Evolutionary conservation across 1,140 invertebrate genomes (phyloP), one percentile per base, ranked within the genome.

Genomic region (Triops longicaudatus): DNA sequence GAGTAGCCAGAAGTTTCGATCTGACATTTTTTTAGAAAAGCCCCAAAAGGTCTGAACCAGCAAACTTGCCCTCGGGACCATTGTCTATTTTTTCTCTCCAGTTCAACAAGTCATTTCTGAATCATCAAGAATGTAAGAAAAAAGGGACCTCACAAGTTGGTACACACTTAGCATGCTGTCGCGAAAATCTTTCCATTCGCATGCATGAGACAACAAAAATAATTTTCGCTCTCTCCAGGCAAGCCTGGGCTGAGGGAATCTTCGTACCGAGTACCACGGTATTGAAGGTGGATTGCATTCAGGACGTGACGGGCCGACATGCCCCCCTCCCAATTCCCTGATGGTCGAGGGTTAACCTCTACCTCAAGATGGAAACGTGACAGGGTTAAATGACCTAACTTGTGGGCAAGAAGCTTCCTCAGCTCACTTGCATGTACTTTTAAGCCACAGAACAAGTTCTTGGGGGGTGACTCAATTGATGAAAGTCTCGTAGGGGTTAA

Each of bases 331-430:
- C 50, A 63, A 63, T 63, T 63, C 50, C 50, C 50, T 63, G 14
- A 63, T 63, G 50, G 14, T 9, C 50, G 50, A 63, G 50, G 3
- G 14, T 14, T 22, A 63, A 63, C 50, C 50, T 63, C 10, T 63
- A 63, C 50, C 50, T 22, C 50, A 63, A 63, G 50, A 22, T 63
- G 50, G 50, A 63, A 63, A 63, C 50, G 50, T 63, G 50, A 63
- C 50, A 2, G 50, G 50, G 50, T 63, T 63, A 63, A 63, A 22
- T 63, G 50, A 6, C 50, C 31, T 7, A 37, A 37, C 31, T 37
- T 37, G 50, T 5, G 10, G 50, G 22, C 17, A 6, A 17, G 50
- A 14, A 22, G 22, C 50, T 63, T 22, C 7, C 10, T 22, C 50
- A 17, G 50, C 50, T 63, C 50, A 63, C 14, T 63, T 63, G 50